Conservation (phyloP, 2,888 invertebrate species). For the Tetramorium bicarinatum region DNA sequence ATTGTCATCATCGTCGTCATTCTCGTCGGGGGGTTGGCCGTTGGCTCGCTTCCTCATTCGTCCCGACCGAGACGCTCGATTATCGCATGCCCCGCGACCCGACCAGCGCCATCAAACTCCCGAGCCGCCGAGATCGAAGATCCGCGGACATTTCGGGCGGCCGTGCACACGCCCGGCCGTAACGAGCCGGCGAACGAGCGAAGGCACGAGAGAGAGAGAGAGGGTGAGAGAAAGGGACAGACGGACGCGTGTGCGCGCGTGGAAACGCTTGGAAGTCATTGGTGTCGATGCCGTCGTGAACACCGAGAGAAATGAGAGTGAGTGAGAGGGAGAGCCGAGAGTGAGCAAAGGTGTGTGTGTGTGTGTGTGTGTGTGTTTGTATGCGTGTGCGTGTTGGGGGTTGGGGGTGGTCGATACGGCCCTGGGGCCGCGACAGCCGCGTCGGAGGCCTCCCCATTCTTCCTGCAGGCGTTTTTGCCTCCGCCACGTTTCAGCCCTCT, state of each 20-base stretch:
- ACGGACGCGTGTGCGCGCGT: conserved; percentile 62
- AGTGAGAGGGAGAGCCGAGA: neutral
- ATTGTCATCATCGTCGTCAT: conserved; percentile 18
- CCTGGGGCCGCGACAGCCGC: conserved; percentile 84
- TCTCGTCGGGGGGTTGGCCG: conserved; percentile 3
- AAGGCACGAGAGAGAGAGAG: conserved; percentile 22
- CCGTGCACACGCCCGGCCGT: conserved; percentile 64
- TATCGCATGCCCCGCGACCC: conserved; percentile 66
- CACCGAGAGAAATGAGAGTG: conserved; percentile 65
- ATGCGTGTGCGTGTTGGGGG: conserved; percentile 60
- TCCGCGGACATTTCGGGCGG: conserved; percentile 68
- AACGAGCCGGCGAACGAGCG: conserved; percentile 41
- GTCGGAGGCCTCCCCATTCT: conserved; percentile 83
- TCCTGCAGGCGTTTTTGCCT: conserved; percentile 84
- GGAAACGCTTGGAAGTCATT: conserved; percentile 76
- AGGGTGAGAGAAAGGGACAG: conserved; percentile 22
- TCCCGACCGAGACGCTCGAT: conserved; percentile 71
- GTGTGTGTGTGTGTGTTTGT: neutral
- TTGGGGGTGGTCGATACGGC: conserved; percentile 84
- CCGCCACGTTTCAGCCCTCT: conserved; percentile 57
- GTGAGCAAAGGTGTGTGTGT: neutral
- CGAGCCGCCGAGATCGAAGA: conserved; percentile 69
- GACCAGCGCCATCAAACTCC: conserved; percentile 64
- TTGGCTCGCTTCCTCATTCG: conserved; percentile 49
- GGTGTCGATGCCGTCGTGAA: conserved; percentile 73